Evolutionary conservation across 2,888 invertebrate genomes (phyloP).

Genomic region (Diarsia mendica): DNA sequence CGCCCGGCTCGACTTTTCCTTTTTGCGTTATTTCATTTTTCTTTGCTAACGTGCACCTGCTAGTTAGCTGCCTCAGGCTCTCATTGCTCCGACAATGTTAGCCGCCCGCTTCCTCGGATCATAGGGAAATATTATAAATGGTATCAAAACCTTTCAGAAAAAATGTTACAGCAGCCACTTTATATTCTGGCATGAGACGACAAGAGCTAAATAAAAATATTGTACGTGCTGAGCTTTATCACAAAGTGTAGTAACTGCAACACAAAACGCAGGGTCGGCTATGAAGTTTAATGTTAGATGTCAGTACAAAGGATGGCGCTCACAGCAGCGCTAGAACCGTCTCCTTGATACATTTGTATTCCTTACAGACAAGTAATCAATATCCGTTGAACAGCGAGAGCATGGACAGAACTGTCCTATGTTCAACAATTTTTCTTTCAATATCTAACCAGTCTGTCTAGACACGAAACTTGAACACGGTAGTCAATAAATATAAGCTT

Average conservation of each 20-base stretch:
- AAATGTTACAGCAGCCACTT: constrained; percentile 14
- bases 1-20: constrained; percentile 82
- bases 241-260: constrained; percentile 63
- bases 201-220: constrained; percentile 56
- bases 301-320: constrained; percentile 84
- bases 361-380: constrained; percentile 89
- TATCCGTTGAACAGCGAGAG: constrained; percentile 83
- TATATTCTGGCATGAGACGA: constrained; percentile 29
- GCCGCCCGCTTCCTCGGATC: constrained; percentile 73
- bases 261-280: constrained; percentile 71
- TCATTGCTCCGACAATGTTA: constrained; percentile 78
- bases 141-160: constrained; percentile 43
- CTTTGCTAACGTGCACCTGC: constrained; percentile 88
- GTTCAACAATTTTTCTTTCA: constrained; percentile 78
- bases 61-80: constrained; percentile 86
- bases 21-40: constrained; percentile 90
- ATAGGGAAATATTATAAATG: constrained; percentile 69
- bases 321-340: constrained; percentile 78
- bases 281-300: constrained; percentile 86
- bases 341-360: constrained; percentile 89
- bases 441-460: constrained; percentile 52
- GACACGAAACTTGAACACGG: constrained; percentile 35
- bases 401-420: constrained; percentile 80
- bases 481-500: background rate
- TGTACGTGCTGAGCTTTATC: constrained; percentile 45